Evolutionary conservation across 2,797 vertebrate genomes (phyloP), one percentile per base, ranked within the genome.

Genomic region (Scarus forsteni): DNA sequence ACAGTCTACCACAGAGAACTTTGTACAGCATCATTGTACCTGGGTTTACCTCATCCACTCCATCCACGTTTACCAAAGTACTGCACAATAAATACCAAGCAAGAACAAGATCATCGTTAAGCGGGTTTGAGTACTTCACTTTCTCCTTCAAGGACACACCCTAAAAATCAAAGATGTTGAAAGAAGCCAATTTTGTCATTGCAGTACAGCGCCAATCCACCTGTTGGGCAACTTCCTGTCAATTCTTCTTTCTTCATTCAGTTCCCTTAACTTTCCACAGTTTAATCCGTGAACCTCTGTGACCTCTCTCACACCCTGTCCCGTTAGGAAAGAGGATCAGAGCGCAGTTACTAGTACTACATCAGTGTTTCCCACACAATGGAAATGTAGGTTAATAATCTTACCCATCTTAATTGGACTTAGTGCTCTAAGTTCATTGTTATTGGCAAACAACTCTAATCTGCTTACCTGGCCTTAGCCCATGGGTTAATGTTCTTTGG

Each of bases 231-330:
- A 18, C 6, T 44, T 39, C 12, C 27, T 55, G 53, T 19, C 49
- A 46, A 36, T 55, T 70, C 44, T 44, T 69, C 48, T 59, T 70
- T 10, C 44, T 48, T 58, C 38, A 43, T 53, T 54, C 38, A 14
- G 34, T 35, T 57, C 42, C 44, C 27, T 42, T 46, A 14, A 44
- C 61, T 49, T 64, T 79, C 68, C 65, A 75, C 38, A 51, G 60
- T 66, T n/a, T 66, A 60, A 79, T 74, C 43, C 59, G 76, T 60
- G 59, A 62, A 79, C 50, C 63, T 60, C 16, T 62, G 34, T 60
- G 64, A 57, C 10, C 54, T 53, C 42, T 70, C 42, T 70, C 59
- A 70, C 65, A 60, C 56, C 51, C 46, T 7, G 65, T 78, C 63
- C 71, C 74, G 73, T 66, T 79, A 61, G 60, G 16, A 56, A 56